A percentile compares a stretch with the other conserved stretches of the same genome.
Conservation (phyloP, 2,113 vertebrate genomes). For the Myodes glareolus region DNA sequence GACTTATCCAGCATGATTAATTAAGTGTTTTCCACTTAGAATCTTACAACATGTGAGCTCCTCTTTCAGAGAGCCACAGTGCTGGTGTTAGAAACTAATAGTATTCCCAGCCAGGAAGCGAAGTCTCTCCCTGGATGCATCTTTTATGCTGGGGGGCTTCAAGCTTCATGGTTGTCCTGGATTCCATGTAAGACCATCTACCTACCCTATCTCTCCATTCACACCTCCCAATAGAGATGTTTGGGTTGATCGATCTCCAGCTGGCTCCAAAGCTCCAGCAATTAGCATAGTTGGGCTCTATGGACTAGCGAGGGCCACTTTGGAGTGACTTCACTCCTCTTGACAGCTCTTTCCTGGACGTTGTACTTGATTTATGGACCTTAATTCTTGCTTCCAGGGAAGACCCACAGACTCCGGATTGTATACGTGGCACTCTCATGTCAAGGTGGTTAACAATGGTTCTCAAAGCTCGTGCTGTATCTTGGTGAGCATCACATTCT, state of each 20-base stretch:
- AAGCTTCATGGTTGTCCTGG: neutral
- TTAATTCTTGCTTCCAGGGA: slow-evolving; percentile 59
- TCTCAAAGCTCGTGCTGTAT: neutral
- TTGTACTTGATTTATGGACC: slow-evolving; percentile 51
- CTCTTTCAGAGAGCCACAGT: slow-evolving; percentile 6
- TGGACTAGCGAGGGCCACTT: neutral
- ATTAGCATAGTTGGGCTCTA: neutral
- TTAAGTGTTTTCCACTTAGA: slow-evolving; percentile 17
- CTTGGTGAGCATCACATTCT: slow-evolving; percentile 6
- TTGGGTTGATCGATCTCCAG: neutral
- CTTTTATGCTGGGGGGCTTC: neutral
- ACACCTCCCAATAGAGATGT: neutral
- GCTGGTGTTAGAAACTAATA: neutral
- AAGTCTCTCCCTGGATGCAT: neutral
- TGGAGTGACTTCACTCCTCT: accelerated
- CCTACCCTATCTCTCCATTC: neutral
- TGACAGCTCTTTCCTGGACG: neutral
- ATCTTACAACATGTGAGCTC: neutral
- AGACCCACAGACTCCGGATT: neutral
- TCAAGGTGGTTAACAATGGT: neutral
- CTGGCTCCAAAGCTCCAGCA: slow-evolving; percentile 29
- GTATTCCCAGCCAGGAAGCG: neutral
- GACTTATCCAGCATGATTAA: slow-evolving; percentile 41
- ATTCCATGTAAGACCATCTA: neutral
- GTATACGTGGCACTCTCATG: neutral